Conservation (phyloP, 2,797 vertebrate genomes). For the Pampus argenteus region DNA sequence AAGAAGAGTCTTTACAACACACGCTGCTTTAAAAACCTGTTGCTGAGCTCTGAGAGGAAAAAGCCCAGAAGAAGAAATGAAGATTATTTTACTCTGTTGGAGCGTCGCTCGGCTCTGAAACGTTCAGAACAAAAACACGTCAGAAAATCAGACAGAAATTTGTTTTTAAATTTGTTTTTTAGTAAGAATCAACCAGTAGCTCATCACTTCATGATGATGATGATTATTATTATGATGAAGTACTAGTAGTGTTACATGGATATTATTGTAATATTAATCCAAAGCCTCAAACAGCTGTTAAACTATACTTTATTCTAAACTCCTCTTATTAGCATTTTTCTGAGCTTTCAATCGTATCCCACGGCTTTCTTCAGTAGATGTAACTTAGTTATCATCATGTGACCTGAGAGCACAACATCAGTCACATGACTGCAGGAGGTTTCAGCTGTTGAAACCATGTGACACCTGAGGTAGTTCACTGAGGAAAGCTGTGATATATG, state of each 20-base stretch:
- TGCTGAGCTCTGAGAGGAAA: not conserved
- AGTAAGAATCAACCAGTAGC: not conserved
- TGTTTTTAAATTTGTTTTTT: too few species aligned
- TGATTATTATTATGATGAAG: not conserved
- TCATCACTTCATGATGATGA: not conserved
- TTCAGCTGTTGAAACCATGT: too few species aligned
- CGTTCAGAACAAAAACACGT: conserved; percentile 31
- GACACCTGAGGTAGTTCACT: too few species aligned
- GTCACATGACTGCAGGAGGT: too few species aligned
- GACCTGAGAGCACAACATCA: too few species aligned
- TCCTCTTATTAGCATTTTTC: too few species aligned
- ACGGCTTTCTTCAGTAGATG: too few species aligned
- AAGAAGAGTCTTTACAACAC: not conserved
- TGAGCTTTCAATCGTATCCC: too few species aligned
- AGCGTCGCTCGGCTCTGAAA: conserved; percentile 51
- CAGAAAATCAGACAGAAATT: not conserved
- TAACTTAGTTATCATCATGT: too few species aligned
- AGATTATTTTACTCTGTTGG: conserved; percentile 1
- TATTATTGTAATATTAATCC: not conserved
- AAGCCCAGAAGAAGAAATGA: conserved; percentile 15
- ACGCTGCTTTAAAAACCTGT: not conserved
- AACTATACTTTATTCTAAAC: too few species aligned
- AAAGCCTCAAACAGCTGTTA: too few species aligned
- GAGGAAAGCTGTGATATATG: too few species aligned
- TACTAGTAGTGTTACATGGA: not conserved